Conservation (phyloP, 2,113 vertebrate genomes). For the Cranoglanis bouderius region DNA sequence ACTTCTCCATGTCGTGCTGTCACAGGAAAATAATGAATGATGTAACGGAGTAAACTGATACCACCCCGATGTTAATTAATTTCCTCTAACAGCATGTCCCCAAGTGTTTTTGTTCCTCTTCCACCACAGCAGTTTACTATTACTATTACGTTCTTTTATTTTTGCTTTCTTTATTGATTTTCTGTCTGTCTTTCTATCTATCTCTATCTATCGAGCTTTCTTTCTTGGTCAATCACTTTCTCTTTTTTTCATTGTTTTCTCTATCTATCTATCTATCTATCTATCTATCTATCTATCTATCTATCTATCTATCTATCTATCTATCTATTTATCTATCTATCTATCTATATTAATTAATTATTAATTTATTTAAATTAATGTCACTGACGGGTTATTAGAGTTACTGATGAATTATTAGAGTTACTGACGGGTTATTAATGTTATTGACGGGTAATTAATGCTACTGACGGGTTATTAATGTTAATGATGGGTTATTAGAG, state of each 20-base stretch:
- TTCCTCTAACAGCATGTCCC: not conserved
- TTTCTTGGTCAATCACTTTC: not conserved
- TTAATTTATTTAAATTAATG: no score
- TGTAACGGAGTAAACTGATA: not conserved
- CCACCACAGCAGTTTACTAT: not conserved
- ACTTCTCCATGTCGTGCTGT: not conserved
- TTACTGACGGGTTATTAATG: no score
- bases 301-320: not conserved
- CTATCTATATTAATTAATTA: no score
- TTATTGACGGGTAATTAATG: no score
- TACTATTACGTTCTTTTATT: not conserved
- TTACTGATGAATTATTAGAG: no score
- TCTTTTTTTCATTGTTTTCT: not conserved
- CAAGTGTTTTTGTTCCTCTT: not conserved
- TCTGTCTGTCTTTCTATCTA: not conserved
- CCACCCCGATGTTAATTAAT: not conserved
- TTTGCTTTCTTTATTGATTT: not conserved
- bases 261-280: fast-evolving
- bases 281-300: fast-evolving
- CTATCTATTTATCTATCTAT: not conserved
- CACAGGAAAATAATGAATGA: not conserved
- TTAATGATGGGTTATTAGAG: no score
- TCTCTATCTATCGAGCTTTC: not conserved
- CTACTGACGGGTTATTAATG: no score
- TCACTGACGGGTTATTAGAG: no score